Conservation (phyloP, 2,113 vertebrate species). For the Hypanus sabinus region DNA sequence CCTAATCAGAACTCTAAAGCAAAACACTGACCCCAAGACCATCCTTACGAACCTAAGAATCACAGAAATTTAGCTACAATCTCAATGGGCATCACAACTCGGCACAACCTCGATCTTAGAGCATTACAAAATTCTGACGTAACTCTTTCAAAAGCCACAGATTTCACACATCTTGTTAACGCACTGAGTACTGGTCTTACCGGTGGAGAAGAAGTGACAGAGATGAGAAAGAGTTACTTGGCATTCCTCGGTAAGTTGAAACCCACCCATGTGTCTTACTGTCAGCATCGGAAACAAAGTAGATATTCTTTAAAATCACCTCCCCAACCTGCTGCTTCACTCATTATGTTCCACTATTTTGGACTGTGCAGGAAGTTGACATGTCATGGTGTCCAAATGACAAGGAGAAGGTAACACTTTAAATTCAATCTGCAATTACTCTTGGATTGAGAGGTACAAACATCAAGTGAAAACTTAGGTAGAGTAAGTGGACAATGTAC, state of each 20-base stretch:
- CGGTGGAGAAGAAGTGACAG: background rate
- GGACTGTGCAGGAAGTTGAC: too few relatives aligned
- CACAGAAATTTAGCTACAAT: too few relatives aligned
- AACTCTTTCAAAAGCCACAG: background rate
- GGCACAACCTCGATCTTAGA: too few relatives aligned
- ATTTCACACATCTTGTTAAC: background rate
- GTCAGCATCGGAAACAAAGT: background rate
- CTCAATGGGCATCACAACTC: too few relatives aligned
- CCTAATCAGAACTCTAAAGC: too few relatives aligned
- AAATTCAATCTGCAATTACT: background rate
- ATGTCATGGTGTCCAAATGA: background rate
- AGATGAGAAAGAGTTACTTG: background rate
- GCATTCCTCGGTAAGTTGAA: background rate
- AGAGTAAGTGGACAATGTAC: background rate
- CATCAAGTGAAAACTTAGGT: background rate
- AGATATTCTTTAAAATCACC: background rate
- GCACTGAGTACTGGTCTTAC: background rate
- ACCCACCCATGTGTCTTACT: too few relatives aligned
- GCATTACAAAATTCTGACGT: background rate
- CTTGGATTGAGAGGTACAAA: background rate
- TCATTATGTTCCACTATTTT: background rate
- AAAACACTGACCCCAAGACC: too few relatives aligned
- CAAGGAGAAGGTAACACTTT: background rate
- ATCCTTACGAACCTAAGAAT: too few relatives aligned
- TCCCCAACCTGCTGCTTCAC: too few relatives aligned